phyloP scores from a whole-genome alignment of 2,797 vertebrate genomes.

The Todus mexicanus region DNA sequence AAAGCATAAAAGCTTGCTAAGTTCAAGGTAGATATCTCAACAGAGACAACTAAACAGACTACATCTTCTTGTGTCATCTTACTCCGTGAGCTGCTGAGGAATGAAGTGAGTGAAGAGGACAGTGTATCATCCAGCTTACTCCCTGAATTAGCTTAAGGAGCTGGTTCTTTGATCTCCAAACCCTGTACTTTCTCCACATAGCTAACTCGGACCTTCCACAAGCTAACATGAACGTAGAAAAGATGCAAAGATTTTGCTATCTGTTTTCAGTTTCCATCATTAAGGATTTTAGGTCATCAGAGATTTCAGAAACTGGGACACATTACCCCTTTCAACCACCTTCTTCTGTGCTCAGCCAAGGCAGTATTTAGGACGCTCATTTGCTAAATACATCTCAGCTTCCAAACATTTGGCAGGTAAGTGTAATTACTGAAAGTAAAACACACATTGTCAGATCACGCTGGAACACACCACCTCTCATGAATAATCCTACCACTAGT shows the following conservation, averaged over 20 bases:
- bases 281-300: conserved; percentile 35
- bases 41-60: background rate
- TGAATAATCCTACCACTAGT: background rate
- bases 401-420: background rate
- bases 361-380: background rate
- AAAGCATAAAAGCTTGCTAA: background rate
- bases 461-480: background rate
- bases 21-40: background rate
- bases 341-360: background rate
- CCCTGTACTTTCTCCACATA: background rate
- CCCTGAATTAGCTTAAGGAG: background rate
- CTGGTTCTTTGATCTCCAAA: background rate
- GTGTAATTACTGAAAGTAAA: background rate
- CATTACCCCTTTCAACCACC: background rate
- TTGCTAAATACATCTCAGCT: background rate
- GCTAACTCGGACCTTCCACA: background rate
- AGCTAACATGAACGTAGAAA: background rate
- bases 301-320: conserved; percentile 32
- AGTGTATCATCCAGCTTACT: background rate
- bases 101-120: background rate
- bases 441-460: background rate
- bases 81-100: background rate
- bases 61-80: background rate
- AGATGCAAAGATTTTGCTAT: conserved; percentile 7
- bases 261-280: conserved; percentile 7